Percentiles rank a stretch among this genome's conserved stretches.
Conservation (phyloP, 2,888 invertebrate species). For the Acronicta aceris region DNA sequence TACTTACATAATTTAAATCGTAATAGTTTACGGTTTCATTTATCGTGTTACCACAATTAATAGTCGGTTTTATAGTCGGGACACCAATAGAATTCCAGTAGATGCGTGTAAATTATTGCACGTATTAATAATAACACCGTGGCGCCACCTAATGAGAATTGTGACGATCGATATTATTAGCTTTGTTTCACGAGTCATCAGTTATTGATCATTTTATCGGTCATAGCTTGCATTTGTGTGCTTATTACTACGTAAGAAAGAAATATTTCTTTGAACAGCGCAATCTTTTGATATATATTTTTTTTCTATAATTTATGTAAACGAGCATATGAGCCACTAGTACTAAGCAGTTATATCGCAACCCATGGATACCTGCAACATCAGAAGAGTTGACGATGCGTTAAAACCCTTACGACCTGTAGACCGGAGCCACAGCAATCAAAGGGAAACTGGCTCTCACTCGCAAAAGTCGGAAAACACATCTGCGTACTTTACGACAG, state of each 20-base stretch:
- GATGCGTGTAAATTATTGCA: slow-evolving; percentile 33
- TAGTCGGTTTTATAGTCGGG: slow-evolving; percentile 13
- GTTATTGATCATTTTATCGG: slow-evolving; percentile 7
- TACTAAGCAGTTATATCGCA: too few species aligned
- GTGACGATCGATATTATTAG: slow-evolving; percentile 22
- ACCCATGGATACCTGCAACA: too few species aligned
- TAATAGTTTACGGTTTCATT: slow-evolving; percentile 10
- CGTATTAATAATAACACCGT: slow-evolving; percentile 32
- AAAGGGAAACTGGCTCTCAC: too few species aligned
- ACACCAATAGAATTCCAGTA: slow-evolving; percentile 21
- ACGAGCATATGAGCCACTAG: too few species aligned
- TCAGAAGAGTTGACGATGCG: too few species aligned
- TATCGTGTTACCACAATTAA: slow-evolving; percentile 29
- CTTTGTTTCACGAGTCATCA: slow-evolving; percentile 32
- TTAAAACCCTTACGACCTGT: too few species aligned
- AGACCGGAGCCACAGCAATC: too few species aligned
- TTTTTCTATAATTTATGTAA: too few species aligned
- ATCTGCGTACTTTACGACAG: too few species aligned
- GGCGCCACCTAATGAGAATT: not conserved
- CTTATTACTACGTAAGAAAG: not conserved
- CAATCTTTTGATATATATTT: too few species aligned
- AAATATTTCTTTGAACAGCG: too few species aligned
- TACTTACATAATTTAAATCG: not conserved
- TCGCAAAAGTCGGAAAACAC: too few species aligned
- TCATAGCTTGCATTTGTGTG: slow-evolving; percentile 2